A percentile compares a stretch with the other conserved stretches of the same genome.
phyloP scores from a whole-genome alignment of 2,797 vertebrate species.

The Aratinga solstitialis region DNA sequence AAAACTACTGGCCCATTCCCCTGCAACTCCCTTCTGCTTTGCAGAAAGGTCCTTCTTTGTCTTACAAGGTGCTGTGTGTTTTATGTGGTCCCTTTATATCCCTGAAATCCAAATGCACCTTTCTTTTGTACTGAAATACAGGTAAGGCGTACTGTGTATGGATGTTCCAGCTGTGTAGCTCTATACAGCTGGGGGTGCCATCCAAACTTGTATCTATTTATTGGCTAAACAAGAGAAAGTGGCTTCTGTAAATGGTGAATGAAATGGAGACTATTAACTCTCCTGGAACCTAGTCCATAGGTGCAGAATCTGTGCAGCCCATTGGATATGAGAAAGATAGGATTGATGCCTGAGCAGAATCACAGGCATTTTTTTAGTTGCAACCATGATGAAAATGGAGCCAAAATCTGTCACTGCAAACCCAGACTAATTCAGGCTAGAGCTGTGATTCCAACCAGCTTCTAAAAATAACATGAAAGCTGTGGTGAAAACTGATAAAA shows the following conservation, averaged over 20 bases:
- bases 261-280: background rate
- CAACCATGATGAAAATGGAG: background rate
- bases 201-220: background rate
- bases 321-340: background rate
- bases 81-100: background rate
- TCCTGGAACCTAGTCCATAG: background rate
- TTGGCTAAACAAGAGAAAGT: background rate
- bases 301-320: background rate
- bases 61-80: background rate
- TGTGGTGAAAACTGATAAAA: slow-evolving; percentile 50
- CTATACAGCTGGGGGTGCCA: background rate
- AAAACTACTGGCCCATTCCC: background rate
- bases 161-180: background rate
- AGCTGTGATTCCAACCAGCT: slow-evolving; percentile 10
- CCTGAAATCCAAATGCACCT: background rate
- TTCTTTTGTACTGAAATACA: background rate
- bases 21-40: background rate
- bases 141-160: background rate
- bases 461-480: slow-evolving; percentile 67
- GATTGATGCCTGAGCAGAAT: background rate
- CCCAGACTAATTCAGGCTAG: background rate
- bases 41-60: background rate
- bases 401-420: background rate
- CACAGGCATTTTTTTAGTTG: background rate
- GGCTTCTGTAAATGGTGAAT: background rate